Evolutionary conservation across 2,888 invertebrate species (phyloP), one percentile per base, ranked within the genome.

Genomic region (Nasonovia ribisnigri): DNA sequence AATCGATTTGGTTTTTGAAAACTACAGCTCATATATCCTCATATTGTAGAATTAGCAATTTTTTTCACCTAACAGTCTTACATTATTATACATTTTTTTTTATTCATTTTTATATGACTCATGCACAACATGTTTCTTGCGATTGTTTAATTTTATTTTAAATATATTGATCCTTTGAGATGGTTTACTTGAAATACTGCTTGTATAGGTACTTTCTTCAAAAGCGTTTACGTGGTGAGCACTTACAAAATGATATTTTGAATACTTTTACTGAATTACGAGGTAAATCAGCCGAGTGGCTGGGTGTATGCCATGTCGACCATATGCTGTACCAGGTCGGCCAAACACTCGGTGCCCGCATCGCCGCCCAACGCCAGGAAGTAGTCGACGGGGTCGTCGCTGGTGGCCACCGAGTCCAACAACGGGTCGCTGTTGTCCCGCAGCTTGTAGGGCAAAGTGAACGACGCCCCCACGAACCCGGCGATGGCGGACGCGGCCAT

Each of bases 301-400:
- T 77, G 77, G 16, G 60, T 46, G 94, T 95, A 95, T 94, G 95
- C 93, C 94, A 95, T 95, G 94, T 95, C 94, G 16, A 94, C 54
- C 24, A 95, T 51, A 90, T 95, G 95, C 60, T 92, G 93, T n/a
- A 95, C 94, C 6, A 95, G 89, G 51, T 94, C 94, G 4, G 94
- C 54, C 3, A 95, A 20, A 0, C 88, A 51, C 29, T 93, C 51
- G 48, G 94, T 94, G 3, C 88, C 95, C 86, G 77, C 67, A 0
- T 94, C 94, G 1, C 95, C 95, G 5, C 94, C 95, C 16, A 90
- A 77, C 36, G 36, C 67, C 26, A 77, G 36, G 20, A 77, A 77
- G 6, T 36, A 36, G 16, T 77, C 77, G 4, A 77, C 77, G 20
- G 36, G 77, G 77, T 77, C 77, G 20, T 77, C 77, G 20, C n/a